Evolutionary conservation across 1,140 invertebrate species (phyloP).

Genomic region (Lepidurus arcticus): DNA sequence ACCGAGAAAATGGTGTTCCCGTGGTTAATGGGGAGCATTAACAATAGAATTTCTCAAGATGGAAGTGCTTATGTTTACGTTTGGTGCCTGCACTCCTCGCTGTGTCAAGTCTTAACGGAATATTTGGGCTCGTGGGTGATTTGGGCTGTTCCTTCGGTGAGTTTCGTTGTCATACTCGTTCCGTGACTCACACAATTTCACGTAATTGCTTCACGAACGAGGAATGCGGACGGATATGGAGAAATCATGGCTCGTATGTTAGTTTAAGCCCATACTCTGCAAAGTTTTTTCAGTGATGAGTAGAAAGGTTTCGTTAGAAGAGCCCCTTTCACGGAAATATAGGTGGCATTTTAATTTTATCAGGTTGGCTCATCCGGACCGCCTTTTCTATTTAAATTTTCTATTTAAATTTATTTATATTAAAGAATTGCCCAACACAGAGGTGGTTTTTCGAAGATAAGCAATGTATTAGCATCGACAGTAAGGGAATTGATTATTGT

Average conservation of each 20-base stretch:
- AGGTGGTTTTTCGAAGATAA: background rate
- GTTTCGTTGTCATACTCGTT: background rate
- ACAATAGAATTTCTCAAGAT: background rate
- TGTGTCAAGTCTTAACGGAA: conserved; percentile 5
- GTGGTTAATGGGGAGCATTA: conserved; percentile 6
- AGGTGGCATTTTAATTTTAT: background rate
- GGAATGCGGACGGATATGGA: conserved; percentile 17
- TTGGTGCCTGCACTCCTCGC: conserved; percentile 9
- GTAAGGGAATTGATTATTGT: background rate
- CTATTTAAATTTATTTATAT: no score
- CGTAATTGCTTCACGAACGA: conserved; percentile 11
- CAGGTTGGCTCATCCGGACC: background rate
- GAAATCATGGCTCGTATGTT: conserved; percentile 1
- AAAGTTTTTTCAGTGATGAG: background rate
- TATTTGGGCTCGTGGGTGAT: conserved; percentile 16
- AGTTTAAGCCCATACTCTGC: background rate
- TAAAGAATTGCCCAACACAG: no score
- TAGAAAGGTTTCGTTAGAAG: background rate
- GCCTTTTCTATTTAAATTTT: no score
- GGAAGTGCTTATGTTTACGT: conserved; percentile 19
- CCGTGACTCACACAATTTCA: background rate
- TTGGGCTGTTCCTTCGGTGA: conserved; percentile 3
- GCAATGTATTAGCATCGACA: background rate
- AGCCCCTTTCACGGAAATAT: background rate
- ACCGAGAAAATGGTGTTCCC: conserved; percentile 7